Conservation (phyloP, 2,113 vertebrate species). For the Nesospiza acunhae region DNA sequence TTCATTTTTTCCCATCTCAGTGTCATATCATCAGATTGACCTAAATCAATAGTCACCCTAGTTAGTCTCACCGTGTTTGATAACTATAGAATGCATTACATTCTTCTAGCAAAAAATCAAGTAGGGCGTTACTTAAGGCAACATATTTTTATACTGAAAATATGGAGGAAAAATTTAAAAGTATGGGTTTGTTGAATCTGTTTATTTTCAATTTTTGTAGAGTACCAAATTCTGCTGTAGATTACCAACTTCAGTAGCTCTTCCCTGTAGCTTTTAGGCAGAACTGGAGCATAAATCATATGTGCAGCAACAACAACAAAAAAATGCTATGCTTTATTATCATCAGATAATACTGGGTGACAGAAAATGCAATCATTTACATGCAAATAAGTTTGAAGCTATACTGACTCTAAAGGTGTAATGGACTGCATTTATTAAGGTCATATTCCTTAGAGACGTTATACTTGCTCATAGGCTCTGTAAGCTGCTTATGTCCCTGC, state of each 20-base stretch:
- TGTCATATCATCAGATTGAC: not conserved
- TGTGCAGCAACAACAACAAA: not conserved
- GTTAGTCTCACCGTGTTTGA: not conserved
- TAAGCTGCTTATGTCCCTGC: not conserved
- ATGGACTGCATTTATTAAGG: not conserved
- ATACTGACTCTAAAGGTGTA: not conserved
- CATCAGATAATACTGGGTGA: not conserved
- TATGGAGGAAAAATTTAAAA: not conserved
- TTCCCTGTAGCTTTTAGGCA: not conserved
- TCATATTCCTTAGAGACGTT: not conserved
- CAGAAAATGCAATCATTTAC: not conserved
- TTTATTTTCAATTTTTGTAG: not conserved
- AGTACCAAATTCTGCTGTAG: not conserved
- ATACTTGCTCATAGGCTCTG: not conserved
- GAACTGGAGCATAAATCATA: not conserved
- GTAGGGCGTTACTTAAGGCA: not conserved
- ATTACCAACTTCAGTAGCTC: not conserved
- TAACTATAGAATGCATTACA: not conserved
- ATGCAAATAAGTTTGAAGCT: slow-evolving; percentile 2
- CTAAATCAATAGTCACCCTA: not conserved
- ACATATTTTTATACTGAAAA: not conserved
- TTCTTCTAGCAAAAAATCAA: not conserved
- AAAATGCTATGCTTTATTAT: not conserved
- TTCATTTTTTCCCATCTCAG: not conserved
- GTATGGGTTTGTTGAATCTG: not conserved